phyloP scores from a whole-genome alignment of 2,888 invertebrate genomes.

The Agrilus cyanescens region DNA sequence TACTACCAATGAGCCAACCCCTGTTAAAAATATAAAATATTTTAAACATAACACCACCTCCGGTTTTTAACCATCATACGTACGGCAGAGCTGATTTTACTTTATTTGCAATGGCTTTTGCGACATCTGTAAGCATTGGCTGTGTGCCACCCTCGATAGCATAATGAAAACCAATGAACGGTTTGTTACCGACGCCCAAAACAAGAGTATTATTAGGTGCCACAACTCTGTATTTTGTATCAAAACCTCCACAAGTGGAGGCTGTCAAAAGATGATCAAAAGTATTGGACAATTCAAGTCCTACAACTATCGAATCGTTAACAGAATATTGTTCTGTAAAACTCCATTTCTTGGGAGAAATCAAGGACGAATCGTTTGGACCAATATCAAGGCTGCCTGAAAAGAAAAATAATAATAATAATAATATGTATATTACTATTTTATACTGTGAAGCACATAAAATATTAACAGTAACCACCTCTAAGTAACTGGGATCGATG shows the following conservation, averaged over 20 bases:
- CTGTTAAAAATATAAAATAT: slow-evolving; percentile 22
- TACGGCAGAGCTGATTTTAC: slow-evolving; percentile 69
- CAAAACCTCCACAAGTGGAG: slow-evolving; percentile 64
- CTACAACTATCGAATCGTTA: slow-evolving; percentile 67
- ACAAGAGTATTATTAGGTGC: slow-evolving; percentile 68
- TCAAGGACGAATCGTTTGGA: slow-evolving; percentile 26
- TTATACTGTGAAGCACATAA: background rate
- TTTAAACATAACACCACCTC: slow-evolving; percentile 1
- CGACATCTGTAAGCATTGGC: slow-evolving; percentile 80
- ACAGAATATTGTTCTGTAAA: slow-evolving; percentile 63
- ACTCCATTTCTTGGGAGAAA: slow-evolving; percentile 79
- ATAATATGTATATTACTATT: background rate
- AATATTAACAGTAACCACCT: slow-evolving; percentile 41
- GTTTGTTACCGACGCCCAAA: slow-evolving; percentile 66
- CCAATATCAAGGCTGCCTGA: background rate
- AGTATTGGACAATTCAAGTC: slow-evolving; percentile 56
- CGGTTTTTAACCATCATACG: slow-evolving; percentile 33
- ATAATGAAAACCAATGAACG: slow-evolving; percentile 81
- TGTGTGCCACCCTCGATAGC: slow-evolving; percentile 78
- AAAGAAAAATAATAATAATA: background rate
- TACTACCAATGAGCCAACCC: slow-evolving; percentile 43
- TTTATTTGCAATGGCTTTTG: slow-evolving; percentile 81
- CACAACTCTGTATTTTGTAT: slow-evolving; percentile 56
- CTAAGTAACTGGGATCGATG: slow-evolving; percentile 68
- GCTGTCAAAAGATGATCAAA: slow-evolving; percentile 82